Conservation (phyloP, 2,888 invertebrate genomes). For the Polia nebulosa region DNA sequence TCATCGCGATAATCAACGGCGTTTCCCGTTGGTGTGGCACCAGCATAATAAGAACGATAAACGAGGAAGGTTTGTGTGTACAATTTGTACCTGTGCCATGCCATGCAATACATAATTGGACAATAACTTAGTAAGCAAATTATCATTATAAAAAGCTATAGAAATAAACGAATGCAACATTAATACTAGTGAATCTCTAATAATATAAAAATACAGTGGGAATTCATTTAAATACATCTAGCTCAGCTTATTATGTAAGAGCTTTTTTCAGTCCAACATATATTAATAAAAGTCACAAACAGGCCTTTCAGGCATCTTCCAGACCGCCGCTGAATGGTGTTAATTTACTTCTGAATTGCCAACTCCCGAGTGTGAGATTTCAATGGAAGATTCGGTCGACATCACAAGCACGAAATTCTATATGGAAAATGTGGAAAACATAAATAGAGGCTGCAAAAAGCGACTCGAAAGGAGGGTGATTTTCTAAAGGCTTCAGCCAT, state of each 20-base stretch:
- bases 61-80: too few species aligned
- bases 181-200: neutral
- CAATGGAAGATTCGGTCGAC: conserved; percentile 84
- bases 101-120: too few species aligned
- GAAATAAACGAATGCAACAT: neutral
- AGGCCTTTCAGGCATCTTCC: conserved; percentile 71
- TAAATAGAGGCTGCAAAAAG: conserved; percentile 86
- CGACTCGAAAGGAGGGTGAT: conserved; percentile 87
- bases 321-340: conserved; percentile 81
- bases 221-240: conserved; percentile 19
- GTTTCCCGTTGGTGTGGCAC: too few species aligned
- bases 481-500: conserved; percentile 88
- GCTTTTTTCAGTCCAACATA: conserved; percentile 42
- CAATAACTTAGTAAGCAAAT: too few species aligned
- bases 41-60: too few species aligned
- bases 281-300: conserved; percentile 55
- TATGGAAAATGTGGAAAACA: conserved; percentile 89
- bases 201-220: conserved; percentile 5
- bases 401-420: conserved; percentile 82
- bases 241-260: conserved; percentile 8
- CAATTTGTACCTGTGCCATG: too few species aligned
- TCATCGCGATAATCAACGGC: too few species aligned
- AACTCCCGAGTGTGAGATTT: conserved; percentile 82
- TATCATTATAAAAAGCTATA: too few species aligned
- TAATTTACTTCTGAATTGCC: conserved; percentile 86